These are phyloP conservation scores for Capreolus pygargus DNA, from an alignment of 2,113 vertebrate genomes.

Conservation along the genomic window DNA sequence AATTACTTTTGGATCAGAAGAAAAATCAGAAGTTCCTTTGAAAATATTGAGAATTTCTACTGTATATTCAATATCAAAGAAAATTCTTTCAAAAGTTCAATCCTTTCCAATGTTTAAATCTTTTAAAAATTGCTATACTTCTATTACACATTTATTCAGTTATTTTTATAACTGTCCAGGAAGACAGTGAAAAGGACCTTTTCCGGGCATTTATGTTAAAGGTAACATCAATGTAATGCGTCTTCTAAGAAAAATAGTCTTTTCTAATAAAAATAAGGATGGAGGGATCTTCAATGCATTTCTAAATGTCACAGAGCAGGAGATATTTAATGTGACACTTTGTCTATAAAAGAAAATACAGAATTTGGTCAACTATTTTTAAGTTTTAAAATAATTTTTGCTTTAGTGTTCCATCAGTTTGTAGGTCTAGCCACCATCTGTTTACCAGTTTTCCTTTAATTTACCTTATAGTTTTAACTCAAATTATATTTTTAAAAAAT, in stretches of 20 bases:
- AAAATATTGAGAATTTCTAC: neutral
- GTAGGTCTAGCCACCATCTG: neutral
- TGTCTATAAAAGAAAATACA: conserved; percentile 8
- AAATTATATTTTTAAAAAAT: neutral
- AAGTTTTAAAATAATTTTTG: conserved; percentile 33
- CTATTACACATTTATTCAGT: neutral
- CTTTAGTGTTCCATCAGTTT: neutral
- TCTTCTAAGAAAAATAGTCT: neutral
- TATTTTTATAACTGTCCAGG: neutral
- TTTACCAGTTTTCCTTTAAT: neutral
- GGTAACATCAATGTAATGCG: neutral
- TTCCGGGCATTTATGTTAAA: neutral
- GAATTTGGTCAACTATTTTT: neutral
- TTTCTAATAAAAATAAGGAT: neutral
- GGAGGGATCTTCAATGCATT: neutral
- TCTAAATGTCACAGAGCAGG: neutral
- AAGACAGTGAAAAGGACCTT: neutral
- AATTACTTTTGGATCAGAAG: neutral
- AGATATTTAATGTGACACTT: neutral
- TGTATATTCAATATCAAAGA: neutral
- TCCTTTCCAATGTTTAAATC: neutral
- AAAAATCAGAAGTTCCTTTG: neutral
- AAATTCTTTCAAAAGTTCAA: neutral
- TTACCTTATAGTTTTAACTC: neutral
- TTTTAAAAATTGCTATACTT: neutral